Conservation (phyloP, 2,888 invertebrate genomes). For the Dastarcus helophoroides region DNA sequence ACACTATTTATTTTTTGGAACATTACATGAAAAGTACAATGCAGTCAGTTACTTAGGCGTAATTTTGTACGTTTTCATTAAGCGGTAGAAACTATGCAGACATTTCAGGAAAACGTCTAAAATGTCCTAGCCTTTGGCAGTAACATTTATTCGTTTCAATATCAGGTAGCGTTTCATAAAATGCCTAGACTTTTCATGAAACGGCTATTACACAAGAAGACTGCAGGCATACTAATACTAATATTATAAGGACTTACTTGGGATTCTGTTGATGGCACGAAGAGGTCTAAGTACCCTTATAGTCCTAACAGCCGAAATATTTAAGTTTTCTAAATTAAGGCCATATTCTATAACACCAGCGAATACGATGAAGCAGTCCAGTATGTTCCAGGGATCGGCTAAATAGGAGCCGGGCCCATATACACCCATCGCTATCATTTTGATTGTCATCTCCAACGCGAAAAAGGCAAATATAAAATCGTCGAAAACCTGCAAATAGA, state of each 20-base stretch:
- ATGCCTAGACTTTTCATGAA: too few species aligned
- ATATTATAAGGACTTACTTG: slow-evolving; percentile 76
- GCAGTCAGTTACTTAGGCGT: too few species aligned
- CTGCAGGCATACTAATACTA: too few species aligned
- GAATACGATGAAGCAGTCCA: slow-evolving; percentile 95
- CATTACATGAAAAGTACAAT: too few species aligned
- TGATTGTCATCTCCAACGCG: slow-evolving; percentile 94
- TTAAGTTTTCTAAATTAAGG: slow-evolving; percentile 92
- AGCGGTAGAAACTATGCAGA: too few species aligned
- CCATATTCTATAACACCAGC: slow-evolving; percentile 89
- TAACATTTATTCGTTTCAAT: too few species aligned
- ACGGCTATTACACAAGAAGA: too few species aligned
- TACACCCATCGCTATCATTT: slow-evolving; percentile 97
- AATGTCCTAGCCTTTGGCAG: too few species aligned
- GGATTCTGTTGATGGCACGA: slow-evolving; percentile 98
- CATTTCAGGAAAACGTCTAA: too few species aligned
- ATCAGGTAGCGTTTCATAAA: too few species aligned
- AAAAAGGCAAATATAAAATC: slow-evolving; percentile 99
- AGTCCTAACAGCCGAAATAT: slow-evolving; percentile 95
- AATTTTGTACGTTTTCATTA: too few species aligned
- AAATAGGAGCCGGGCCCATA: slow-evolving; percentile 89
- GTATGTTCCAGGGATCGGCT: slow-evolving; percentile 96
- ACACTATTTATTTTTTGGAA: too few species aligned
- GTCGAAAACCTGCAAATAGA: slow-evolving; percentile 72
- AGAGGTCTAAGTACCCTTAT: slow-evolving; percentile 94